phyloP scores from a whole-genome alignment of 2,113 vertebrate species.

The Scytalopus superciliaris region DNA sequence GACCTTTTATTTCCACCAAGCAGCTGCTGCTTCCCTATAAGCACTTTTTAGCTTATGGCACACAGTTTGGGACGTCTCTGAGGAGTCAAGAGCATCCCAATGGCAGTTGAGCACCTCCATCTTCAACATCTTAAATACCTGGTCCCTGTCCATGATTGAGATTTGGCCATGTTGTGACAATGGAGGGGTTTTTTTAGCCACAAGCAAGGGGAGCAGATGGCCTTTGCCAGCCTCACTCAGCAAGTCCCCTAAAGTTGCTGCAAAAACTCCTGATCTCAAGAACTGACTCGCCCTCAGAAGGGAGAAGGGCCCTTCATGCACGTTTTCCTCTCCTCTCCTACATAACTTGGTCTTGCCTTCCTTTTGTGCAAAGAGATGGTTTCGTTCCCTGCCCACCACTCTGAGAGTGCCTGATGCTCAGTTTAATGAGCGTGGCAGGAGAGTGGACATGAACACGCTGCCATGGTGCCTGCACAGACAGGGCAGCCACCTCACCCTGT shows the following conservation, averaged over 20 bases:
- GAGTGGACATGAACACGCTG: background rate
- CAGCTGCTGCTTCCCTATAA: background rate
- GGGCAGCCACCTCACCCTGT: background rate
- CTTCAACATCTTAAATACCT: background rate
- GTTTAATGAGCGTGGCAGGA: background rate
- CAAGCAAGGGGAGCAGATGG: background rate
- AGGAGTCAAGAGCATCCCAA: background rate
- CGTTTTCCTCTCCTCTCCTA: background rate
- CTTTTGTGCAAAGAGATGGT: background rate
- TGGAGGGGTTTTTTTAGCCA: background rate
- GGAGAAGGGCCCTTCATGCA: background rate
- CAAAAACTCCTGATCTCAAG: background rate
- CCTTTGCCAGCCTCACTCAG: background rate
- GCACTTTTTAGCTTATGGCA: background rate
- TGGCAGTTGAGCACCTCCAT: background rate
- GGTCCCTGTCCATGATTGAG: background rate
- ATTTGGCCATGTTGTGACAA: background rate
- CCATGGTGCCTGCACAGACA: background rate
- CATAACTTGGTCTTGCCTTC: background rate
- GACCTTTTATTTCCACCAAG: background rate
- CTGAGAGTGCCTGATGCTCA: background rate
- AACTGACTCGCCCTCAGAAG: background rate
- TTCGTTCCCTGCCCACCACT: background rate
- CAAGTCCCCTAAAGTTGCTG: background rate
- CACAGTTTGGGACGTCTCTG: background rate